Percentiles rank a stretch among this genome's conserved stretches.
Conservation (phyloP, 2,113 vertebrate species). For the Rostratula benghalensis region DNA sequence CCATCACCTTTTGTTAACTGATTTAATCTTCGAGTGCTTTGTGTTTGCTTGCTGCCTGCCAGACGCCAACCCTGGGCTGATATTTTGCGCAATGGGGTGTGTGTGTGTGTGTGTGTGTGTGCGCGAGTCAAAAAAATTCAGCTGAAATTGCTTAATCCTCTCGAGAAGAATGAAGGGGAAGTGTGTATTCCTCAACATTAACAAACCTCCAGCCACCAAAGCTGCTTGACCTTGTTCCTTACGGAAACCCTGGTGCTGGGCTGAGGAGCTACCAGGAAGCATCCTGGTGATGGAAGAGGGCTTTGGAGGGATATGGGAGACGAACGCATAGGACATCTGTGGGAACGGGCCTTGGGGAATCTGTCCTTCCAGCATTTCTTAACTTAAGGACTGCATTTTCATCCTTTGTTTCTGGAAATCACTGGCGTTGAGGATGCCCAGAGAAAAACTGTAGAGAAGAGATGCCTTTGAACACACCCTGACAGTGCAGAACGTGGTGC, state of each 20-base stretch:
- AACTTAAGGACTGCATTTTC: neutral
- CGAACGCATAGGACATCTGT: neutral
- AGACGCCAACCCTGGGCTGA: neutral
- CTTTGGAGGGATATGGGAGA: neutral
- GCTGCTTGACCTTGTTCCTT: neutral
- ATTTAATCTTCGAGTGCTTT: neutral
- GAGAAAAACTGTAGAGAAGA: neutral
- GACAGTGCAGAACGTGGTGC: accelerated
- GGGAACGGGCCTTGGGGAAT: neutral
- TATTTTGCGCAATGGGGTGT: neutral
- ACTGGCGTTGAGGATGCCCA: neutral
- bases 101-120: neutral
- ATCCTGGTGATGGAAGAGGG: neutral
- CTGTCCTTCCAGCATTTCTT: neutral
- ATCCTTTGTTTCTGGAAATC: neutral
- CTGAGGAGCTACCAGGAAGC: neutral
- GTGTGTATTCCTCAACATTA: neutral
- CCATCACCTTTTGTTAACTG: neutral
- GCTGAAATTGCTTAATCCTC: neutral
- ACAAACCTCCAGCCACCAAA: neutral
- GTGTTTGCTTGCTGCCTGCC: neutral
- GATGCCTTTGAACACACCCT: neutral
- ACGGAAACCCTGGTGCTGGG: neutral
- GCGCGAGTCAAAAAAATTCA: neutral
- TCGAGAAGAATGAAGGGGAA: neutral